Evolutionary conservation across 2,888 invertebrate genomes (phyloP).

Genomic region (Eilema sororculum): DNA sequence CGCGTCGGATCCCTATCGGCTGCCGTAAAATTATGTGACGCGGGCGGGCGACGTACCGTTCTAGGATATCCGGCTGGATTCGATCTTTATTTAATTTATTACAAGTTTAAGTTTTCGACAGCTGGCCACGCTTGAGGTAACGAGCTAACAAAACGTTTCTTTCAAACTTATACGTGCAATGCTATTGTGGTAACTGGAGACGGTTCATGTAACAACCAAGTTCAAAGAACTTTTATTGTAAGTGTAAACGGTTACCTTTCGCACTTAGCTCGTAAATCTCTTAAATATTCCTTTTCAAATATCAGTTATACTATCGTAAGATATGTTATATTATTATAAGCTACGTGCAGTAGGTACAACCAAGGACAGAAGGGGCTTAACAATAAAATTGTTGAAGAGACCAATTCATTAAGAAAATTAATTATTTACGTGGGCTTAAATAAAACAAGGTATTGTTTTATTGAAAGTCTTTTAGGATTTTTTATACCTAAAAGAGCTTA

Average conservation of each 20-base stretch:
- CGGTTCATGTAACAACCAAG: neutral
- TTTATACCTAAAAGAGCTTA: no score
- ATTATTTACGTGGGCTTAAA: no score
- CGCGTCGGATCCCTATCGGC: constrained; percentile 79
- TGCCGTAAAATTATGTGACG: constrained; percentile 82
- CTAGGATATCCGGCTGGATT: constrained; percentile 66
- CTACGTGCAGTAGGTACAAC: no score
- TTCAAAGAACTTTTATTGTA: constrained; percentile 11
- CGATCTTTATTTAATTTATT: constrained; percentile 64
- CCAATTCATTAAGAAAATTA: no score
- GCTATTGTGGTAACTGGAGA: constrained; percentile 2
- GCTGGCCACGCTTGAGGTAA: constrained; percentile 23
- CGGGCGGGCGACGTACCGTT: constrained; percentile 62
- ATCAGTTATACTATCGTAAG: neutral
- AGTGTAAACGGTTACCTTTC: neutral
- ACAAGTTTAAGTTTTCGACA: constrained; percentile 36
- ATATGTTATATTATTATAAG: no score
- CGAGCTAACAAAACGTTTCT: constrained; percentile 18
- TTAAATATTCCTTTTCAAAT: neutral
- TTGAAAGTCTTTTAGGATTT: no score
- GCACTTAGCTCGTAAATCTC: neutral
- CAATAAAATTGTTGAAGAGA: no score
- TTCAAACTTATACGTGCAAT: neutral
- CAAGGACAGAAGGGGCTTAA: no score
- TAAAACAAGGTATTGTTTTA: no score